These are phyloP conservation scores for Encarsia formosa DNA, from an alignment of 2,888 invertebrate species.

Conservation along the genomic window DNA sequence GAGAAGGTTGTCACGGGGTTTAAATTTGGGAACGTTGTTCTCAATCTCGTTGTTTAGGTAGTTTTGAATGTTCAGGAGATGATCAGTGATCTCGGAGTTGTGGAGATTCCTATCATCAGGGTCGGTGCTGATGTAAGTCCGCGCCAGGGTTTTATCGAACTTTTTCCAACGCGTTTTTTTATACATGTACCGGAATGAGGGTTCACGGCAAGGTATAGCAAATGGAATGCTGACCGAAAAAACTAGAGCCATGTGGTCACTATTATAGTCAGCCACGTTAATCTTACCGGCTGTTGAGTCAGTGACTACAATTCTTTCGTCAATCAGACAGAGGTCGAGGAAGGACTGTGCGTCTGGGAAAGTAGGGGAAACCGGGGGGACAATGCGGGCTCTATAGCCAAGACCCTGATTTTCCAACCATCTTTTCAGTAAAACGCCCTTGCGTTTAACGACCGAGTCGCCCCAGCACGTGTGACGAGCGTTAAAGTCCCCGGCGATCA, in stretches of 20 bases:
- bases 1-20: background rate
- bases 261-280: background rate
- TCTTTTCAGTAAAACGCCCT: constrained; percentile 7
- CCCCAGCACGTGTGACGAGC: constrained; percentile 15
- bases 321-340: constrained; percentile 21
- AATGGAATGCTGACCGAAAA: no score
- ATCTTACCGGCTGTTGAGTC: background rate
- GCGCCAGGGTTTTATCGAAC: background rate
- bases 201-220: no score
- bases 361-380: constrained; percentile 1
- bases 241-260: constrained; percentile 9
- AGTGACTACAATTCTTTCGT: constrained; percentile 4
- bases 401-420: background rate
- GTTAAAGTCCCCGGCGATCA: constrained; percentile 28
- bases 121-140: background rate
- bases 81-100: background rate
- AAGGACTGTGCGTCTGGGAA: constrained; percentile 9
- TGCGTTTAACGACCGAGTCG: constrained; percentile 4
- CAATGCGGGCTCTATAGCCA: background rate
- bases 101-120: background rate
- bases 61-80: background rate
- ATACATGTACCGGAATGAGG: background rate
- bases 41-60: background rate
- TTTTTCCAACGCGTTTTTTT: constrained; percentile 19
- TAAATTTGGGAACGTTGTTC: background rate